Evolutionary conservation across 2,113 vertebrate species (phyloP).

Genomic region (Tautogolabrus adspersus): DNA sequence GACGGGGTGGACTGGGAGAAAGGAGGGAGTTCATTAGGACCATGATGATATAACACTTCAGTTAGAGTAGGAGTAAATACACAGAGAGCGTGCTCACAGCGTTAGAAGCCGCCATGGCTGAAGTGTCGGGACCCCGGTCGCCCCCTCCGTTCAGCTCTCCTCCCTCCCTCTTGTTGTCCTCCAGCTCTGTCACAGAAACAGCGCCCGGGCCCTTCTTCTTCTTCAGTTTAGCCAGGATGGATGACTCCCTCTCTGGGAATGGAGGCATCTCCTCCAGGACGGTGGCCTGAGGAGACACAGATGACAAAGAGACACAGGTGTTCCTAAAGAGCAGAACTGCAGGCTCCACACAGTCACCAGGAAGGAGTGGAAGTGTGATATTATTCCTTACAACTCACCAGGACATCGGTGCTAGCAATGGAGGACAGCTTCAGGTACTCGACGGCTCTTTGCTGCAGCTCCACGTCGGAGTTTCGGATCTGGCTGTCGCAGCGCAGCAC

Average conservation of each 20-base stretch:
- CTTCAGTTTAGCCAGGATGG: constrained; percentile 93
- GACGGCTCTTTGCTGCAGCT: constrained; percentile 93
- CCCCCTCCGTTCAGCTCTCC: constrained; percentile 90
- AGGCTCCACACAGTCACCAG: too few species aligned
- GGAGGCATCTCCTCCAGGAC: constrained; percentile 96
- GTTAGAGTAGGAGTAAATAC: neutral
- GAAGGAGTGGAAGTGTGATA: too few species aligned
- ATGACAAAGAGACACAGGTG: neutral
- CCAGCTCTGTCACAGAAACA: constrained; percentile 86
- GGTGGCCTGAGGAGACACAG: constrained; percentile 83
- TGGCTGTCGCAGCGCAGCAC: constrained; percentile 93
- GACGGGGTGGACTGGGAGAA: constrained; percentile 90
- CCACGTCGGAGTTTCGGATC: constrained; percentile 93
- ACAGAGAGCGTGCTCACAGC: constrained; percentile 81
- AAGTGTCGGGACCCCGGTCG: constrained; percentile 78
- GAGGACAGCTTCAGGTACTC: constrained; percentile 95
- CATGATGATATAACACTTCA: neutral
- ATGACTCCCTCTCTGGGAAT: constrained; percentile 93
- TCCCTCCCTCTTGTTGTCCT: constrained; percentile 88
- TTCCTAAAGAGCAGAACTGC: too few species aligned
- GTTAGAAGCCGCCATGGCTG: constrained; percentile 85
- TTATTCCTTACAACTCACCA: constrained; percentile 83
- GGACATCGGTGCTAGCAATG: constrained; percentile 92
- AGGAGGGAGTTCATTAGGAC: neutral
- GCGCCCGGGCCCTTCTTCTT: constrained; percentile 93